These are phyloP conservation scores for Hemibagrus guttatus DNA, from an alignment of 2,797 vertebrate species.

Conservation along the genomic window DNA sequence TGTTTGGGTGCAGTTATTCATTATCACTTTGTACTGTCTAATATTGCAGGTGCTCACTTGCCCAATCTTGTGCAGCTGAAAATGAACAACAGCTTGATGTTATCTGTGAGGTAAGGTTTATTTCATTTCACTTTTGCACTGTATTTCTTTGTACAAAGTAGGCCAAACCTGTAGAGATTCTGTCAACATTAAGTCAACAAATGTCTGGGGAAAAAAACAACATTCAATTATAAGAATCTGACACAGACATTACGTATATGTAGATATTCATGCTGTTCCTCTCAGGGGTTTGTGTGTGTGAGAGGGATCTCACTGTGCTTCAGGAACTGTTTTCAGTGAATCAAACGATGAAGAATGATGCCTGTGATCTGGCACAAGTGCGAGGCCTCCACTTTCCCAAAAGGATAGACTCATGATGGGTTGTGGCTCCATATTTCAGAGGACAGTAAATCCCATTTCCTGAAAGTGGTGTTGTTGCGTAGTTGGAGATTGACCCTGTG, in stretches of 20 bases:
- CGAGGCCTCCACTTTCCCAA: slow-evolving; percentile 31
- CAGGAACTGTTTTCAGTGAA: slow-evolving; percentile 26
- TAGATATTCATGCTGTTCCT: not conserved
- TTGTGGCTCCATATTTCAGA: slow-evolving; percentile 10
- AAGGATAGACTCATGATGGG: slow-evolving; percentile 37
- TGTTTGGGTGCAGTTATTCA: slow-evolving; percentile 19
- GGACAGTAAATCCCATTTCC: slow-evolving; percentile 38
- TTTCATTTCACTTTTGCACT: not conserved
- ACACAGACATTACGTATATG: not conserved
- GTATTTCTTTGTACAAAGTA: not conserved
- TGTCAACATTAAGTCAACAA: not conserved
- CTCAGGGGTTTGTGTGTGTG: not conserved
- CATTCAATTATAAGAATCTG: not conserved
- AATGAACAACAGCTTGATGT: slow-evolving; percentile 87
- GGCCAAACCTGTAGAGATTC: not conserved
- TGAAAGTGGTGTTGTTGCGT: slow-evolving; percentile 49
- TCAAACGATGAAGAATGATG: slow-evolving; percentile 32
- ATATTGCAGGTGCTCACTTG: slow-evolving; percentile 80
- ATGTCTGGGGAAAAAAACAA: not conserved
- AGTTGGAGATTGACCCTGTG: slow-evolving; percentile 39
- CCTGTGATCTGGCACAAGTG: slow-evolving; percentile 41
- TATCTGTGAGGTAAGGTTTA: slow-evolving; percentile 84
- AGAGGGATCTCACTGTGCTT: slow-evolving; percentile 2
- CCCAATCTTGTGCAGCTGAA: slow-evolving; percentile 87
- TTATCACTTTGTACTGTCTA: slow-evolving; percentile 47